phyloP scores from a whole-genome alignment of 35 echinoderm and acorn worm species.

The Nesometra sesokonis region DNA sequence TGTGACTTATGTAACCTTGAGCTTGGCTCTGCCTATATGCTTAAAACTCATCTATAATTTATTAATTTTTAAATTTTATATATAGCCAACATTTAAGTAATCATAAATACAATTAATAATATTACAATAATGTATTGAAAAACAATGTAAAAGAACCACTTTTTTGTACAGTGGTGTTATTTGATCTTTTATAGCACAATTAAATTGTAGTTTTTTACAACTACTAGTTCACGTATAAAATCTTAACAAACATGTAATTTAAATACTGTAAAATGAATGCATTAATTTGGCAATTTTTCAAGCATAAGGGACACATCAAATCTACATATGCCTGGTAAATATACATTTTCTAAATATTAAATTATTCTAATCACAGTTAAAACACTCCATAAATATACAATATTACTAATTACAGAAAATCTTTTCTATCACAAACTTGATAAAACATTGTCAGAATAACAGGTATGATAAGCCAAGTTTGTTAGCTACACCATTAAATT shows the following conservation, averaged over 20 bases:
- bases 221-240: background rate
- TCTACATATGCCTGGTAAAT: background rate
- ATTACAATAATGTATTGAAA: background rate
- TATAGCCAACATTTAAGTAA: background rate
- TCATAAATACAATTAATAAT: background rate
- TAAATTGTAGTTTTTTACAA: background rate
- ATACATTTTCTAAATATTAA: background rate
- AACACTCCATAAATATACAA: background rate
- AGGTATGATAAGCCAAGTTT: too few species aligned
- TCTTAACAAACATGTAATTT: background rate
- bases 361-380: background rate
- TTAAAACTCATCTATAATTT: too few species aligned
- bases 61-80: too few species aligned
- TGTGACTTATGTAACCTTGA: too few species aligned
- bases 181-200: background rate
- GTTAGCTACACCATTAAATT: too few species aligned
- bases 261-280: background rate
- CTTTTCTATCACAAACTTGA: background rate
- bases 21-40: too few species aligned
- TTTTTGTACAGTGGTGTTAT: background rate
- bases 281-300: background rate
- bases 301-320: background rate
- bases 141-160: background rate
- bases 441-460: too few species aligned
- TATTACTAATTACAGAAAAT: background rate